Evolutionary conservation across 2,797 vertebrate genomes (phyloP).

Genomic region (Hephaestus fuliginosus): DNA sequence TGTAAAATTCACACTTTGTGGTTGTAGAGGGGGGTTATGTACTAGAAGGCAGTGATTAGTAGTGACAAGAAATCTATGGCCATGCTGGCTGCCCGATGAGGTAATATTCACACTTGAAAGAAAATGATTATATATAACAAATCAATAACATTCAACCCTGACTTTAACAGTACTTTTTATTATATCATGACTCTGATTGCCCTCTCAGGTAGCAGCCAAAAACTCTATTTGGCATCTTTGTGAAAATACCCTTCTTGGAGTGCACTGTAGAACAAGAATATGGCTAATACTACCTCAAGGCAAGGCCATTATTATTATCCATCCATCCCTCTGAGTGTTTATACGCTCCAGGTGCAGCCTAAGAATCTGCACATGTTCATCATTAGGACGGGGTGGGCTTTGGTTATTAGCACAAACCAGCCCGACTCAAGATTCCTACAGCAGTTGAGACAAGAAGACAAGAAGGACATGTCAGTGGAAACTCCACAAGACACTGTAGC

Average conservation of each 20-base stretch:
- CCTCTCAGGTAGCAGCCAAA: not conserved
- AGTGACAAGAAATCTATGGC: slow-evolving; percentile 3
- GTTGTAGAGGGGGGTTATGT: not conserved
- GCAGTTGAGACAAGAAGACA: too few relatives aligned
- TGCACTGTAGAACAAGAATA: not conserved
- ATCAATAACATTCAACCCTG: not conserved
- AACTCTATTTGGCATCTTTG: not conserved
- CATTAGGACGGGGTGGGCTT: not conserved
- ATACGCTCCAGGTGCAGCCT: not conserved
- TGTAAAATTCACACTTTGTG: not conserved
- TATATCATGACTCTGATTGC: not conserved
- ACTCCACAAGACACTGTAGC: not conserved
- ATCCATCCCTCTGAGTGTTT: not conserved
- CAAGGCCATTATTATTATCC: not conserved
- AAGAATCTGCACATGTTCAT: not conserved
- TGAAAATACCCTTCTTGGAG: not conserved
- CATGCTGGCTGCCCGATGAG: not conserved
- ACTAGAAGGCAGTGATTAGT: too few relatives aligned
- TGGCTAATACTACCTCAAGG: too few relatives aligned
- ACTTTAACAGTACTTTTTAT: not conserved
- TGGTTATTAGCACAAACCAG: not conserved
- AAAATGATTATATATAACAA: not conserved
- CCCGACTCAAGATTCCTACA: not conserved
- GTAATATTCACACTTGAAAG: slow-evolving; percentile 14
- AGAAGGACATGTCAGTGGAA: not conserved